Evolutionary conservation across 2,113 vertebrate genomes (phyloP).

Genomic region (Limnothrissa miodon): DNA sequence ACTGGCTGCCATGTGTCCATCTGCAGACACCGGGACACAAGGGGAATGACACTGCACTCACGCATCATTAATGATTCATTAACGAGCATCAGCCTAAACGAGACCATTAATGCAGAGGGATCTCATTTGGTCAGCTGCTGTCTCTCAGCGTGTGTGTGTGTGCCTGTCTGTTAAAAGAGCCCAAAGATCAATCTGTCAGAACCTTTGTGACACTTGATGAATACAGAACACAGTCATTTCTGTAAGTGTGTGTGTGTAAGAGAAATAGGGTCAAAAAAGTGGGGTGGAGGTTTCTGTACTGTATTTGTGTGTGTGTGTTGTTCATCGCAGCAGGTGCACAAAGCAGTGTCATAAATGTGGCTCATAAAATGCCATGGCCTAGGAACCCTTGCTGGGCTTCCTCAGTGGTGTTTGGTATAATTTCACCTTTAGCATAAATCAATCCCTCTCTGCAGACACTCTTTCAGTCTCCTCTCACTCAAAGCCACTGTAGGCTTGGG

Average conservation of each 20-base stretch:
- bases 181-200: slow-evolving; percentile 1
- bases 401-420: neutral
- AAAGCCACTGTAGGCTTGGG: neutral
- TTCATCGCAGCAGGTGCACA: neutral
- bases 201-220: neutral
- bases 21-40: slow-evolving; percentile 65
- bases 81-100: slow-evolving; percentile 65
- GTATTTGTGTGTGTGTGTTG: neutral
- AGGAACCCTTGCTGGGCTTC: neutral
- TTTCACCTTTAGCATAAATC: slow-evolving; percentile 5
- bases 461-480: neutral
- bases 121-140: slow-evolving; percentile 42
- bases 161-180: slow-evolving; percentile 5
- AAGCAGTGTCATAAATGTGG: neutral
- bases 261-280: neutral
- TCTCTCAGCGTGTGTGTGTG: slow-evolving; percentile 11
- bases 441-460: slow-evolving; percentile 8
- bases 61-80: slow-evolving; percentile 79
- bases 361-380: neutral
- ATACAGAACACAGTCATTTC: neutral
- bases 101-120: slow-evolving; percentile 61
- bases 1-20: slow-evolving; percentile 69
- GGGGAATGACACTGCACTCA: slow-evolving; percentile 69
- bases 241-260: neutral
- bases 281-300: neutral